A percentile compares a stretch with the other conserved stretches of the same genome.
Evolutionary conservation across 1,140 invertebrate genomes (phyloP).

Genomic region (Neelides sp.): DNA sequence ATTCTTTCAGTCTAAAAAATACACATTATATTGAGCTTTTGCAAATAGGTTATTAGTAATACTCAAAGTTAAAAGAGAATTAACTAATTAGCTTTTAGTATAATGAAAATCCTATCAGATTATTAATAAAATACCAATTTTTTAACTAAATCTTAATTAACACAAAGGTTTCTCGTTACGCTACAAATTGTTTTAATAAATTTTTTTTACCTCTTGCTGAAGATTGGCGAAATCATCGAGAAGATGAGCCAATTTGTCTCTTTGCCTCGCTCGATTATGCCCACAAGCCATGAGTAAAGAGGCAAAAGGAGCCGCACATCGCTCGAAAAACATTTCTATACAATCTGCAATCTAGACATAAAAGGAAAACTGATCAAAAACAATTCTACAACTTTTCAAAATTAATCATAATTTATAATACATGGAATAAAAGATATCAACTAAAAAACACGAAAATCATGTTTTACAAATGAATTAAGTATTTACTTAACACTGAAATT

Average conservation of each 20-base stretch:
- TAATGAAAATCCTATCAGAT: background rate
- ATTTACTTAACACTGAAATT: background rate
- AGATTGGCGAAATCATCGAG: constrained; percentile 76
- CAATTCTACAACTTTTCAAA: background rate
- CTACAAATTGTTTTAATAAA: constrained; percentile 1
- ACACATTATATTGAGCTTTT: constrained; percentile 15
- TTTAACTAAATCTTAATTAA: constrained; percentile 5
- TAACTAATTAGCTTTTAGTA: constrained; percentile 13
- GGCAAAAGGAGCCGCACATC: constrained; percentile 75
- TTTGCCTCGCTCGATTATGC: constrained; percentile 83
- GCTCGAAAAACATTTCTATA: constrained; percentile 74
- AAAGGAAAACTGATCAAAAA: constrained; percentile 21
- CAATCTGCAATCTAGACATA: constrained; percentile 59
- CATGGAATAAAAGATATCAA: background rate
- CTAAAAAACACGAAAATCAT: background rate
- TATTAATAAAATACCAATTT: background rate
- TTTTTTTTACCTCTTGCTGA: constrained; percentile 85
- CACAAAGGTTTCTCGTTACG: background rate
- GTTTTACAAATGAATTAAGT: background rate
- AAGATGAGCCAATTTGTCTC: constrained; percentile 80
- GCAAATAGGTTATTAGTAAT: background rate
- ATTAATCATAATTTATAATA: background rate
- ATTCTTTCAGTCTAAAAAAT: constrained; percentile 69
- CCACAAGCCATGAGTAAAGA: constrained; percentile 80
- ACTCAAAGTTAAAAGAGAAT: background rate